These are phyloP conservation scores for Andricus curvator DNA, from an alignment of 2,888 invertebrate genomes.

Conservation along the genomic window DNA sequence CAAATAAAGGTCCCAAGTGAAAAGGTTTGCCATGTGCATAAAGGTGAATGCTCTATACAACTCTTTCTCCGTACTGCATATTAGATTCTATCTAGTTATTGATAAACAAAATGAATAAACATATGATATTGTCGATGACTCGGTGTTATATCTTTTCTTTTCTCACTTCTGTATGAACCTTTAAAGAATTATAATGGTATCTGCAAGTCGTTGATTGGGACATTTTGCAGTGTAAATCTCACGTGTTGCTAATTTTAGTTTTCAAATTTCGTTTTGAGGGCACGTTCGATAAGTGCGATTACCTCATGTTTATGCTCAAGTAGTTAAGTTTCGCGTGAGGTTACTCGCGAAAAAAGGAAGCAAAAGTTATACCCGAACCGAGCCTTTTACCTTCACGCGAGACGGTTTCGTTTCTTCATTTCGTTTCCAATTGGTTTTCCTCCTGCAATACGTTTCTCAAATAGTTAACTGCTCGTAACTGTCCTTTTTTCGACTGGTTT, in stretches of 20 bases:
- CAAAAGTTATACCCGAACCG: constrained; percentile 13
- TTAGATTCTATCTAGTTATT: neutral
- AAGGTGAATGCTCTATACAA: neutral
- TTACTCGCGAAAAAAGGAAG: constrained; percentile 22
- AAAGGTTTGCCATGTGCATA: neutral
- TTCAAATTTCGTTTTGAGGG: neutral
- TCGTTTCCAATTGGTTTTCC: constrained; percentile 38
- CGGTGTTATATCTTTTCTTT: too few relatives aligned
- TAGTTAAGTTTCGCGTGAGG: constrained; percentile 35
- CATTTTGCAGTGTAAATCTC: neutral
- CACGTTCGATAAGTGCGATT: neutral
- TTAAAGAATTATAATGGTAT: neutral
- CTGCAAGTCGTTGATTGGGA: neutral
- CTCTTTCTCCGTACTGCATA: neutral
- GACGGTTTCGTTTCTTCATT: constrained; percentile 39
- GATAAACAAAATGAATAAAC: too few relatives aligned
- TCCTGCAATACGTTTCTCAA: constrained; percentile 32
- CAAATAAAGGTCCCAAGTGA: constrained; percentile 31
- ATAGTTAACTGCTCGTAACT: constrained; percentile 38
- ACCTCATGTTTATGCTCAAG: constrained; percentile 31
- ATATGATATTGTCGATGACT: too few relatives aligned
- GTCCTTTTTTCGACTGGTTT: constrained; percentile 31
- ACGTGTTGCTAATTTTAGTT: constrained; percentile 5
- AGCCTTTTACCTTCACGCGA: constrained; percentile 39
- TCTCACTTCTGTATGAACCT: neutral